phyloP scores from a whole-genome alignment of 2,888 invertebrate genomes.

The Diarsia dahlii region DNA sequence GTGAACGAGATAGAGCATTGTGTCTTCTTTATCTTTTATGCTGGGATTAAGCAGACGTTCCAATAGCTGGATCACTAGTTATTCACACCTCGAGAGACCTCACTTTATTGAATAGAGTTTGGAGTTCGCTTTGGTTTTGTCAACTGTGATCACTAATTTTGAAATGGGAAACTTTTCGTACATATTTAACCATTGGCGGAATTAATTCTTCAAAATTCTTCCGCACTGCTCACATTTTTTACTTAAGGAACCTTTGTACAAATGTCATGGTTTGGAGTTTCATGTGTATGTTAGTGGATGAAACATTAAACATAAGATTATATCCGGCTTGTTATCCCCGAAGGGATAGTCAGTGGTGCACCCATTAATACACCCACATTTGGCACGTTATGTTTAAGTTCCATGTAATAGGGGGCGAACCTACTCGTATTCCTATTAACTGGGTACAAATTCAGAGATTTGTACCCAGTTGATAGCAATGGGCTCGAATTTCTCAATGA shows the following conservation, averaged over 20 bases:
- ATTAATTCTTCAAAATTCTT: no score
- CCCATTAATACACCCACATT: no score
- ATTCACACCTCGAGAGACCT: conserved; percentile 40
- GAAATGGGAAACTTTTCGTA: not conserved
- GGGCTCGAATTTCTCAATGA: no score
- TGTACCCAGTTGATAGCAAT: no score
- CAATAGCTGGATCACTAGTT: conserved; percentile 41
- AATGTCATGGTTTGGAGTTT: not conserved
- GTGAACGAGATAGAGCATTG: conserved; percentile 40
- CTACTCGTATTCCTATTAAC: no score
- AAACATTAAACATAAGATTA: no score
- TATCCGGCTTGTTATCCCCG: no score
- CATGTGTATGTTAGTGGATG: not conserved
- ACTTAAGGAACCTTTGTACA: not conserved
- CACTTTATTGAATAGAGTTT: conserved; percentile 43
- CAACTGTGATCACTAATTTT: conserved; percentile 32
- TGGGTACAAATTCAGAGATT: no score
- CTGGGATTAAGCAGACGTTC: conserved; percentile 51
- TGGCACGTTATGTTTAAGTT: no score
- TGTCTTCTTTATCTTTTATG: conserved; percentile 66
- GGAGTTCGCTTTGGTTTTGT: conserved; percentile 35
- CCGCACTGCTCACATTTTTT: no score
- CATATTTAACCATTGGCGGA: not conserved
- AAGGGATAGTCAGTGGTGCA: no score
- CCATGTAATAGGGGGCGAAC: no score